A percentile compares a stretch with the other conserved stretches of the same genome.
Evolutionary conservation across 2,888 invertebrate species (phyloP).

Genomic region (Crematogaster levior): DNA sequence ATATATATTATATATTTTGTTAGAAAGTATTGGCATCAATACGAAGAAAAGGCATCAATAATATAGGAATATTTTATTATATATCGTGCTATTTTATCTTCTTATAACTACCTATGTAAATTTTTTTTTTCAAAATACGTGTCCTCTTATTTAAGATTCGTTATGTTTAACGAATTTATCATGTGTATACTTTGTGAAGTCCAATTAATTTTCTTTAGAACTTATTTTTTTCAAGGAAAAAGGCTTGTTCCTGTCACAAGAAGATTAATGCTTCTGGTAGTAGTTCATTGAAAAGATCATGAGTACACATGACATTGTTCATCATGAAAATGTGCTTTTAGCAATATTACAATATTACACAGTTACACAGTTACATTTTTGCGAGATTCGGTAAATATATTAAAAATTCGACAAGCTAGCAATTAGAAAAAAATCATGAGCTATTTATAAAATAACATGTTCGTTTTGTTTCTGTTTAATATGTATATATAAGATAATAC

Average conservation of each 20-base stretch:
- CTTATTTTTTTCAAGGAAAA: not conserved
- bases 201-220: not conserved
- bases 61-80: not conserved
- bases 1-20: not conserved
- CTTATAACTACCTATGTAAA: not conserved
- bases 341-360: not conserved
- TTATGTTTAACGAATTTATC: not conserved
- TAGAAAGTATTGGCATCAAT: not conserved
- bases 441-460: not conserved
- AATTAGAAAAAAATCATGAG: not conserved
- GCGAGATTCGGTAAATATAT: not conserved
- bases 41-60: not conserved
- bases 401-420: not conserved
- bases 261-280: conserved; percentile 34
- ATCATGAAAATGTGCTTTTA: conserved; percentile 5
- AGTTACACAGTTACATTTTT: too few species aligned
- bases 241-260: conserved; percentile 1
- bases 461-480: too few species aligned
- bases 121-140: conserved; percentile 4
- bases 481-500: too few species aligned
- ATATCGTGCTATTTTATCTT: not conserved
- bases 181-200: not conserved
- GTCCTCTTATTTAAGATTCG: not conserved
- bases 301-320: conserved; percentile 19
- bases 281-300: conserved; percentile 24